Evolutionary conservation across 2,888 invertebrate species (phyloP), one percentile per base, ranked within the genome.

Genomic region (Lepidocyrtinus sp.): DNA sequence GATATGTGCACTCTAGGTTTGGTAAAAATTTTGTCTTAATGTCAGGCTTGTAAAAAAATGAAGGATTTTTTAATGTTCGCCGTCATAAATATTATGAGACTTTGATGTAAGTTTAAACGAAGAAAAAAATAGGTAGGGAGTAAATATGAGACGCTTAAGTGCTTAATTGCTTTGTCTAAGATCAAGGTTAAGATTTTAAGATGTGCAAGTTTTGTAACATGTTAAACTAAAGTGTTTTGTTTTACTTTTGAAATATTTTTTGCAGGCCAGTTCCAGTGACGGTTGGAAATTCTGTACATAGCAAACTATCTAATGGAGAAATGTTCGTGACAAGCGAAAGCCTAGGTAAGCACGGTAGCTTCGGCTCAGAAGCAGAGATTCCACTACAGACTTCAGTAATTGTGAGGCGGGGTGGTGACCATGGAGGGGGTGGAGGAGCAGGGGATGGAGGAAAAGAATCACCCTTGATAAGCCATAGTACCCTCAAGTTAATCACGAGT

Each of bases 381-480:
- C 90, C 91, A 91, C 89, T 90, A 21, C 62, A 69, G 63, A 63
- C 75, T 61, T 75, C 81, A 62, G 81, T 75, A 62, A 81, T 75
- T 59, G 77, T 81, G 76, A 45, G 89, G 62, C 71, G 77, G 90
- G 87, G 72, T 85, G 87, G 77, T 78, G 71, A 76, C 59, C 46
- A 50, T 59, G 27, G 65, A 71, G 70, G 75, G 27, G 71, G 81
- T 65, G 59, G 65, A 71, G 70, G 75, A 50, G 71, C 77, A 71
- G 65, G 78, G 78, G 79, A 76, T 71, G 82, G 70, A 63, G 78
- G 76, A 55, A 74, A 76, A 69, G 68, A 72, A 74, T 70, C 74
- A 25, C 64, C 79, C 19, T 92, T 92, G 90, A 92, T 79, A 27
- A 55, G 82, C 70, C 62, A 80, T 63, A 67, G 73, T 22, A 80